Percentiles rank a stretch among this genome's conserved stretches.
Conservation (phyloP, 1,140 invertebrate genomes). For the Ostrea denselamellosa region DNA sequence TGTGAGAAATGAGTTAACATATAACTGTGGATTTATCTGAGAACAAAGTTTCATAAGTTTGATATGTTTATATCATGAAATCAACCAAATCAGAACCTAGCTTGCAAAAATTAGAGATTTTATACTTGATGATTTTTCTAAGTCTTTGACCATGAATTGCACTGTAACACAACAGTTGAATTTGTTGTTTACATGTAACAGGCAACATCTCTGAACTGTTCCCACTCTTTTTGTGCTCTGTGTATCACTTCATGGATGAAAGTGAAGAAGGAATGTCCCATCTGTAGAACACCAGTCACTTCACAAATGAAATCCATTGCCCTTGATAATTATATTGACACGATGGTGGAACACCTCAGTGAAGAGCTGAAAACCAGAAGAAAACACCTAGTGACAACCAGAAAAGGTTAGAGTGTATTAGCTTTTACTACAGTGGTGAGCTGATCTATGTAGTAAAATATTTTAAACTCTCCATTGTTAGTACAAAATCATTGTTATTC, state of each 20-base stretch:
- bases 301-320: conserved; percentile 76
- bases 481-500: no score
- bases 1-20: no score
- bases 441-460: no score
- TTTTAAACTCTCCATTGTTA: no score
- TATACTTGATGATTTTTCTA: no score
- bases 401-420: conserved; percentile 68
- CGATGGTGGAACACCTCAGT: conserved; percentile 81
- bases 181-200: conserved; percentile 63
- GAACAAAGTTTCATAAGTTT: no score
- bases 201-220: conserved; percentile 87
- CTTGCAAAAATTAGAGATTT: no score
- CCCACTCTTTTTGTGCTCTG: conserved; percentile 87
- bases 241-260: conserved; percentile 88
- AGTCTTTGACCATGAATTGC: no score
- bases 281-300: conserved; percentile 82
- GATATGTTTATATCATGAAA: no score
- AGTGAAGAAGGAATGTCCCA: conserved; percentile 86
- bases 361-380: conserved; percentile 72
- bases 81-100: no score
- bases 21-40: no score
- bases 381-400: conserved; percentile 62
- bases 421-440: neutral
- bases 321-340: conserved; percentile 81
- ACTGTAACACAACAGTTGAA: neutral